Evolutionary conservation across 2,113 vertebrate species (phyloP), one percentile per base, ranked within the genome.

Genomic region (Manacus vitellinus): DNA sequence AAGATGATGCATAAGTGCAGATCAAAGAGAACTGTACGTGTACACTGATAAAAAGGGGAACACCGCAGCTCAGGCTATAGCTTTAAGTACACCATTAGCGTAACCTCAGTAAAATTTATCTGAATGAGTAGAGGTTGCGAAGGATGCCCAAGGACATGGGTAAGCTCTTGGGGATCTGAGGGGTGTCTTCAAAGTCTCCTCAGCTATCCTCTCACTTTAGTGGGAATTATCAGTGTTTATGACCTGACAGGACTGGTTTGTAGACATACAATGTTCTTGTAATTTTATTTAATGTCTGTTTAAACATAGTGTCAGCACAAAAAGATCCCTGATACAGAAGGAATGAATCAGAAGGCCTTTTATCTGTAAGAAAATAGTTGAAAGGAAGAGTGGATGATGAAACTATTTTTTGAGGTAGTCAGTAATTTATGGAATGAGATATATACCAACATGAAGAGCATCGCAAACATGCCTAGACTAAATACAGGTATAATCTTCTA

Each of bases 21-120:
- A 94, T 97, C 95, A 97, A 95, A 97, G 92, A 61, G 41, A 86
- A 31, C 44, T 83, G 23, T 66, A 28, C 49, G 54, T 67, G 61
- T 75, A 54, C 19, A 66, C 62, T 95, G 81, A 93, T 95, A 93
- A 94, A 96, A 95, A 94, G 20, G 30, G 76, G 56, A 95, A 56
- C 61, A 95, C 70, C 7, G 0, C 82, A 90, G 59, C 75, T 84
- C 72, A 74, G 84, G 72, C 66, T 80, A 58, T 80, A 93, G 72
- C 76, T 54, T 93, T 81, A 92, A 95, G 92, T 86, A 92, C 22
- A 74, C 72, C 80, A 96, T 94, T 94, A 96, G 51, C 3, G 5
- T 86, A 95, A 97, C 90, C 92, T 95, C 96, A 95, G 83, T 68
- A 66, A 94, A 95, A 91, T 92, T 85, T 92, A 91, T 78, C 90